Evolutionary conservation across 1,140 invertebrate genomes (phyloP).

Genomic region (Diuraphis noxia): DNA sequence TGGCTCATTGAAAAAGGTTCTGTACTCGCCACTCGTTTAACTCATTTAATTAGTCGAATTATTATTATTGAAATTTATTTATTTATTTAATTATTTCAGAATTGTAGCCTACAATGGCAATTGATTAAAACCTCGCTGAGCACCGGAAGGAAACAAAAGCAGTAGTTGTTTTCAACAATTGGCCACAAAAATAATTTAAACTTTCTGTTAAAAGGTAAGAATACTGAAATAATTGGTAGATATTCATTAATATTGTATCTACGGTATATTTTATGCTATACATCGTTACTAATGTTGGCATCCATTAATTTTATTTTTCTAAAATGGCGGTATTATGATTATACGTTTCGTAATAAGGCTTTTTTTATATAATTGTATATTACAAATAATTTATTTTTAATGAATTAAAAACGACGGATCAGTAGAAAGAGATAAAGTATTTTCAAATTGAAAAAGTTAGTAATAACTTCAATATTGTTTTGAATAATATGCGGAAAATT

Average conservation of each 20-base stretch:
- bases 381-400: background rate
- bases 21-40: background rate
- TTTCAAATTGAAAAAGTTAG: background rate
- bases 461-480: background rate
- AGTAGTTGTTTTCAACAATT: background rate
- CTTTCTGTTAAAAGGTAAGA: constrained; percentile 29
- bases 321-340: background rate
- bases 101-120: background rate
- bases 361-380: background rate
- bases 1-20: background rate
- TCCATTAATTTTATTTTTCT: background rate
- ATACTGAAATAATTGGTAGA: background rate
- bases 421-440: background rate
- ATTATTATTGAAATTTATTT: background rate
- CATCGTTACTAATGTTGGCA: too few relatives aligned
- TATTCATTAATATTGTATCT: background rate
- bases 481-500: background rate
- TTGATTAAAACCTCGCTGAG: background rate
- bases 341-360: background rate
- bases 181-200: background rate
- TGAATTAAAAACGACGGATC: background rate
- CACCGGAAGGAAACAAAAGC: background rate
- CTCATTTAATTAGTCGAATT: background rate
- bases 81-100: constrained; percentile 5
- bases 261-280: background rate